Evolutionary conservation across 2,113 vertebrate genomes (phyloP).

Genomic region (Peromyscus maniculatus): DNA sequence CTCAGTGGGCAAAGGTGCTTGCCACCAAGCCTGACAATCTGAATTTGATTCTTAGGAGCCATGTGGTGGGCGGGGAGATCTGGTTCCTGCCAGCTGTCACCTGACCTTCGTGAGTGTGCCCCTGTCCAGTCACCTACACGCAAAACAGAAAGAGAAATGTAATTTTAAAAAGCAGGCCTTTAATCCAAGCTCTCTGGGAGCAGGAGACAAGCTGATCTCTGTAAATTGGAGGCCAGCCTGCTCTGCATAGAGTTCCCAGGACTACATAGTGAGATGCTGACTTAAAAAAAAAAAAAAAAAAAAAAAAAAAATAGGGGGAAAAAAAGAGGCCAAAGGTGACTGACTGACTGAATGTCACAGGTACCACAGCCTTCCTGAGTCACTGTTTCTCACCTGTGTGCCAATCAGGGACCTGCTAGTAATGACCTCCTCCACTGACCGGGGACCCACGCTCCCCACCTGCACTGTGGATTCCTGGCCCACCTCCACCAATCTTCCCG

Average conservation of each 20-base stretch:
- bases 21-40: background rate
- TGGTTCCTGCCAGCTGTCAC: background rate
- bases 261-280: background rate
- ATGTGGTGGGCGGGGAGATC: no score
- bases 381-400: background rate
- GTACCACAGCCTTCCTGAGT: no score
- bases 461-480: background rate
- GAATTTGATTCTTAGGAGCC: background rate
- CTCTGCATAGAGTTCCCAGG: background rate
- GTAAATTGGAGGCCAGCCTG: background rate
- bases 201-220: background rate
- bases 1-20: background rate
- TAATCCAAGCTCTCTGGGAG: background rate
- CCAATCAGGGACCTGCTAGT: background rate
- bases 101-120: background rate
- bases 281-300: background rate
- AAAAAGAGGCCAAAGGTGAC: background rate
- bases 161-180: background rate
- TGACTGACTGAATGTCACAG: background rate
- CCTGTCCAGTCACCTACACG: background rate
- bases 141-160: background rate
- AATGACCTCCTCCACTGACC: fast-evolving
- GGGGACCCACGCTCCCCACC: background rate
- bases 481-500: constrained; percentile 5
- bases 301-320: background rate